These are phyloP conservation scores for Cryptoprocta ferox DNA, from an alignment of 2,797 vertebrate species.

Conservation along the genomic window DNA sequence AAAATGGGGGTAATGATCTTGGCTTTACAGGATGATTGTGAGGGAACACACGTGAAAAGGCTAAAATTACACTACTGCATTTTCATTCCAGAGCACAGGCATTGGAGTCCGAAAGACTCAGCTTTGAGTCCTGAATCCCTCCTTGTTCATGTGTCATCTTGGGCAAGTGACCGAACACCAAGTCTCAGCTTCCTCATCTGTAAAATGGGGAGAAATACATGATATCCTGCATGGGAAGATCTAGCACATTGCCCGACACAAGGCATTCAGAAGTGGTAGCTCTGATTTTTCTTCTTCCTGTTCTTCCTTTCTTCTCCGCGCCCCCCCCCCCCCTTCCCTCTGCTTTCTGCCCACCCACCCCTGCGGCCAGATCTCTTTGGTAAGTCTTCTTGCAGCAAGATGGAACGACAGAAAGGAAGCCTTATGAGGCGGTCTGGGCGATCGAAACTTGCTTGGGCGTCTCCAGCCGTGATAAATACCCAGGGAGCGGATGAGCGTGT, in stretches of 20 bases:
- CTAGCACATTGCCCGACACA: too few species aligned
- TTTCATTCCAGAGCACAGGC: background rate
- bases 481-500: accelerated
- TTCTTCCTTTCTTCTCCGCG: background rate
- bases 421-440: background rate
- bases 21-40: background rate
- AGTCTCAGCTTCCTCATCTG: background rate
- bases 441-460: accelerated
- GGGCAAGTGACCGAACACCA: background rate
- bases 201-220: background rate
- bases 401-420: background rate
- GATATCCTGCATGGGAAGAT: accelerated
- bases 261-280: background rate
- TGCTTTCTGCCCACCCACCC: background rate
- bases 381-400: background rate
- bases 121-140: background rate
- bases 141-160: background rate
- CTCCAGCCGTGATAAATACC: too few species aligned
- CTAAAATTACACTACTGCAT: accelerated
- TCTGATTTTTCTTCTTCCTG: background rate
- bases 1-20: background rate
- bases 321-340: background rate
- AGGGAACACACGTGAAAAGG: too few species aligned
- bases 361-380: background rate
- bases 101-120: background rate